Conservation (phyloP, 2,888 invertebrate species). For the Lepas anatifera region DNA sequence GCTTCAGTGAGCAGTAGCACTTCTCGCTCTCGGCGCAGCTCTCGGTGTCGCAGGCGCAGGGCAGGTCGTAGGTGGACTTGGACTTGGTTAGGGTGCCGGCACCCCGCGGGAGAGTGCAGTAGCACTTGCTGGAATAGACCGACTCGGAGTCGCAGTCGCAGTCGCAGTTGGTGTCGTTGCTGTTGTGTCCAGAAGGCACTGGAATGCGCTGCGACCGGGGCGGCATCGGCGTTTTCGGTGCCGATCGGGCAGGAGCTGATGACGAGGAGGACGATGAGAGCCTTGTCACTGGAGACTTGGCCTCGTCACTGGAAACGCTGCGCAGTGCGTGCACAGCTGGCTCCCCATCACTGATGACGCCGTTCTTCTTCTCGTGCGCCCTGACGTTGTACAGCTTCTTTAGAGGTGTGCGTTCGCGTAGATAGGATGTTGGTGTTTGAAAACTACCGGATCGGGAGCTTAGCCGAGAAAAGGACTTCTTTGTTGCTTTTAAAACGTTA, state of each 20-base stretch:
- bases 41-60: conserved; percentile 69
- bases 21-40: conserved; percentile 50
- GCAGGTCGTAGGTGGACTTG: conserved; percentile 9
- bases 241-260: neutral
- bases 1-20: conserved; percentile 31
- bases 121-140: conserved; percentile 63
- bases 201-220: neutral
- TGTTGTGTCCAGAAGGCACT: neutral
- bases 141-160: conserved; percentile 75
- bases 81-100: conserved; percentile 9
- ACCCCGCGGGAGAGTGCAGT: conserved; percentile 48
- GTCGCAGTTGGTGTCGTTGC: conserved; percentile 40
- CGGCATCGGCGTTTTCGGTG: conserved; percentile 6
- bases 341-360: neutral
- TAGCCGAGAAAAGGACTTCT: conserved; percentile 26
- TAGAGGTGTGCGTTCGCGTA: conserved; percentile 21
- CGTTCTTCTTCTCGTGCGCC: neutral
- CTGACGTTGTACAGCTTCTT: conserved; percentile 18
- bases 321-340: neutral
- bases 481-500: conserved; percentile 26
- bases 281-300: neutral
- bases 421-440: conserved; percentile 18
- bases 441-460: conserved; percentile 24
- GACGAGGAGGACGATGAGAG: neutral
- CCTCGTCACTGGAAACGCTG: neutral